These are phyloP conservation scores for Brachionus koreanus DNA, from an alignment of 1,140 invertebrate species.

Conservation along the genomic window DNA sequence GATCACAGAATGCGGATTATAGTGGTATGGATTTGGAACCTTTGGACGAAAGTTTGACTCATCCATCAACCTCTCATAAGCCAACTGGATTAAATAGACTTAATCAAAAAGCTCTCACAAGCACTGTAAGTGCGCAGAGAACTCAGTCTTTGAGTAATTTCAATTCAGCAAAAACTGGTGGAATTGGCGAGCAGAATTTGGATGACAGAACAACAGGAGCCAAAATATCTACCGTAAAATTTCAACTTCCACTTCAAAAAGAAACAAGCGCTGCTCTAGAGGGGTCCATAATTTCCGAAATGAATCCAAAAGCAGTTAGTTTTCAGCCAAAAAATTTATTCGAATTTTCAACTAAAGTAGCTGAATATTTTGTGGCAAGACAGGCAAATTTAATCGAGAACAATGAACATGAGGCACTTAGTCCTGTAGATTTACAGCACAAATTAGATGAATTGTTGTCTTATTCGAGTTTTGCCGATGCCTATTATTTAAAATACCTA, in stretches of 20 bases:
- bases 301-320: not conserved
- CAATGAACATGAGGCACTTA: conserved; percentile 31
- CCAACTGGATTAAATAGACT: not conserved
- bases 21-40: conserved; percentile 36
- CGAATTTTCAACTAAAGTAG: conserved; percentile 30
- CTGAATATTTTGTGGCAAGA: conserved; percentile 38
- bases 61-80: not conserved
- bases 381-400: conserved; percentile 23
- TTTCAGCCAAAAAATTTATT: not conserved
- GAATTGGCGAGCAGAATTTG: not conserved
- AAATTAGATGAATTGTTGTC: conserved; percentile 34
- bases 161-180: not conserved
- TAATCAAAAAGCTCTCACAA: conserved; percentile 32
- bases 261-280: conserved; percentile 5
- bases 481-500: conserved; percentile 42
- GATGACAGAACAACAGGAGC: not conserved
- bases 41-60: conserved; percentile 39
- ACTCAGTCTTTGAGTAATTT: conserved; percentile 36
- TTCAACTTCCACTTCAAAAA: conserved; percentile 1
- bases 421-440: conserved; percentile 24
- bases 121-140: conserved; percentile 39
- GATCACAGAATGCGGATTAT: conserved; percentile 21
- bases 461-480: conserved; percentile 35
- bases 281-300: conserved; percentile 5
- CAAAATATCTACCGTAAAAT: conserved; percentile 4